Conservation (phyloP, 1,140 invertebrate species). For the Neodiprion pinetum region DNA sequence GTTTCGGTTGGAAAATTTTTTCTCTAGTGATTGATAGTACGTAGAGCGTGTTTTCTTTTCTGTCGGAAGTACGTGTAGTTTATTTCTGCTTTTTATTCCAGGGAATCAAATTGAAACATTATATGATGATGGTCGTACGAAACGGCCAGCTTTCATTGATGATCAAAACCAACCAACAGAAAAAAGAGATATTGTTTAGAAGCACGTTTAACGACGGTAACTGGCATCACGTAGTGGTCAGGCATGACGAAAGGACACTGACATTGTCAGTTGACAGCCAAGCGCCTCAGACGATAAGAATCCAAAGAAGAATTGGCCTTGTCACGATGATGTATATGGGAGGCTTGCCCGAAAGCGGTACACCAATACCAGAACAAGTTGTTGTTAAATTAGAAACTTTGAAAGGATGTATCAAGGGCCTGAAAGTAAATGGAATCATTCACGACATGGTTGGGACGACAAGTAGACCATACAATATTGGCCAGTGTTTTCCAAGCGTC, state of each 20-base stretch:
- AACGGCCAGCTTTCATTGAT: slow-evolving; percentile 75
- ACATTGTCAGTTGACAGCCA: slow-evolving; percentile 73
- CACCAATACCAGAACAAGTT: slow-evolving; percentile 61
- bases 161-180: slow-evolving; percentile 70
- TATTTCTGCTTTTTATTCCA: slow-evolving; percentile 44
- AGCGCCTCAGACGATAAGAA: slow-evolving; percentile 68
- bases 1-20: slow-evolving; percentile 27
- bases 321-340: slow-evolving; percentile 80
- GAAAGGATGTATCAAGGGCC: slow-evolving; percentile 81
- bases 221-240: slow-evolving; percentile 80
- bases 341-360: slow-evolving; percentile 71
- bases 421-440: slow-evolving; percentile 76
- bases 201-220: slow-evolving; percentile 78
- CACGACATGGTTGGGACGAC: slow-evolving; percentile 79
- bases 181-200: slow-evolving; percentile 67
- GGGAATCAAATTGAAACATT: slow-evolving; percentile 75
- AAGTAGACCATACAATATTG: slow-evolving; percentile 73
- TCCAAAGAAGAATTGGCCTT: slow-evolving; percentile 72
- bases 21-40: not conserved
- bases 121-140: slow-evolving; percentile 73
- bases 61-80: not conserved
- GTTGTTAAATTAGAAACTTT: slow-evolving; percentile 77
- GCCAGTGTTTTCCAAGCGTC: slow-evolving; percentile 86
- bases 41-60: not conserved
- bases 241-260: slow-evolving; percentile 69